These are phyloP conservation scores for Enteromius viviparus DNA, from an alignment of 2,797 vertebrate species.

Conservation along the genomic window DNA sequence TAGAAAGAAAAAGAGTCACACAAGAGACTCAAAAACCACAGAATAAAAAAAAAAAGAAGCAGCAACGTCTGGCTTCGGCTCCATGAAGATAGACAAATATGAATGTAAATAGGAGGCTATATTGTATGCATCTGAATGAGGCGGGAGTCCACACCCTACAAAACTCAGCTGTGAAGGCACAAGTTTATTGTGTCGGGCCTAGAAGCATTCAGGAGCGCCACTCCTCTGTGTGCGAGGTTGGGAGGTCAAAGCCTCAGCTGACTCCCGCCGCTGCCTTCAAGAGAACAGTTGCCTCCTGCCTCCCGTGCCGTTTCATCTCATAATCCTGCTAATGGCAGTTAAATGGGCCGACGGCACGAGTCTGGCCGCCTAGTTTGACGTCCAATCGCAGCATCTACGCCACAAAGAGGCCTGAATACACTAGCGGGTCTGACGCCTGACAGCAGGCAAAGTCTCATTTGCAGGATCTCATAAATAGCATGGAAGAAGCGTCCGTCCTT, in stretches of 20 bases:
- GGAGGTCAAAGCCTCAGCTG: conserved; percentile 36
- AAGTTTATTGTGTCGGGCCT: conserved; percentile 65
- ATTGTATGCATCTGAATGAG: conserved; percentile 68
- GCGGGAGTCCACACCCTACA: conserved; percentile 64
- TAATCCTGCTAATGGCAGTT: conserved; percentile 51
- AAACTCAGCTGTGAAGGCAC: conserved; percentile 66
- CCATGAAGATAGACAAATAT: conserved; percentile 79
- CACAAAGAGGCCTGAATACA: conserved; percentile 74
- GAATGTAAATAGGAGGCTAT: conserved; percentile 68
- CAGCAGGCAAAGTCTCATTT: conserved; percentile 63
- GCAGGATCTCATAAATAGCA: conserved; percentile 63
- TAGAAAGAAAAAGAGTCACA: conserved; percentile 74
- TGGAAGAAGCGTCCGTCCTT: conserved; percentile 67
- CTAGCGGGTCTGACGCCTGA: conserved; percentile 74
- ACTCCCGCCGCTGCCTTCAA: conserved; percentile 13
- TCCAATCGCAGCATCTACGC: background rate
- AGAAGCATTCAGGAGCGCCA: conserved; percentile 28
- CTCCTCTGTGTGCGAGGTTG: conserved; percentile 41
- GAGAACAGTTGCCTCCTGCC: conserved; percentile 41
- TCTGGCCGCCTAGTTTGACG: background rate
- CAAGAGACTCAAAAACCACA: conserved; percentile 82
- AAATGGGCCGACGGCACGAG: conserved; percentile 37
- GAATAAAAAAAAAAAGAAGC: conserved; percentile 62
- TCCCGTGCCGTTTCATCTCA: conserved; percentile 29
- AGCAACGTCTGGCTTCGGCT: conserved; percentile 75